Conservation (phyloP, 1,140 invertebrate species). For the Chrysomallon squamiferum region DNA sequence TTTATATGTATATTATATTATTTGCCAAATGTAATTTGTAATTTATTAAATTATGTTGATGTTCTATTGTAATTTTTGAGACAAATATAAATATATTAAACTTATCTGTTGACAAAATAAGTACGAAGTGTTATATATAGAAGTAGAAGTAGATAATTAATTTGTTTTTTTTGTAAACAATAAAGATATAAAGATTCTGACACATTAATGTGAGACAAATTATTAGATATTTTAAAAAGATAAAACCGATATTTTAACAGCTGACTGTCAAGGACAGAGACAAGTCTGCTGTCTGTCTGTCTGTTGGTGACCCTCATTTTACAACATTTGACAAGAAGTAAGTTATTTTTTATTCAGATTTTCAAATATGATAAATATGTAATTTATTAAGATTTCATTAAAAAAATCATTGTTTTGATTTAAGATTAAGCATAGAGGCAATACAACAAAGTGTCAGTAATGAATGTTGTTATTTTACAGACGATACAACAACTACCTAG, state of each 20-base stretch:
- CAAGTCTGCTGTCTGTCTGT: slow-evolving; percentile 32
- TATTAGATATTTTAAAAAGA: background rate
- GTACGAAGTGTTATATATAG: background rate
- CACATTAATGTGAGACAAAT: background rate
- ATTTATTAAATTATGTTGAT: too few species aligned
- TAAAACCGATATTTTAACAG: slow-evolving; percentile 9
- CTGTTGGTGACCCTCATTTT: slow-evolving; percentile 48
- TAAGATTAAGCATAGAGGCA: background rate
- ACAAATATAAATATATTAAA: too few species aligned
- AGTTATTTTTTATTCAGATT: slow-evolving; percentile 6
- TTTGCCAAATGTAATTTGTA: too few species aligned
- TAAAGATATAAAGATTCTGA: background rate
- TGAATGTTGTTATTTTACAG: slow-evolving; percentile 29
- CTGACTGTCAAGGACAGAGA: slow-evolving; percentile 36
- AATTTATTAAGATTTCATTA: background rate
- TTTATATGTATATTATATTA: too few species aligned
- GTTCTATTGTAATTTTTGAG: too few species aligned
- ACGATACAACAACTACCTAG: slow-evolving; percentile 44
- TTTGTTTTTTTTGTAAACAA: background rate
- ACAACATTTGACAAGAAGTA: slow-evolving; percentile 43
- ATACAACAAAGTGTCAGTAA: background rate
- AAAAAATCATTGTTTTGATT: background rate
- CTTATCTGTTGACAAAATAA: background rate
- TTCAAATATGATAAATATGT: background rate
- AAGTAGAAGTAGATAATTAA: background rate